Conservation (phyloP, 2,888 invertebrate genomes). For the Gryllus longicercus region DNA sequence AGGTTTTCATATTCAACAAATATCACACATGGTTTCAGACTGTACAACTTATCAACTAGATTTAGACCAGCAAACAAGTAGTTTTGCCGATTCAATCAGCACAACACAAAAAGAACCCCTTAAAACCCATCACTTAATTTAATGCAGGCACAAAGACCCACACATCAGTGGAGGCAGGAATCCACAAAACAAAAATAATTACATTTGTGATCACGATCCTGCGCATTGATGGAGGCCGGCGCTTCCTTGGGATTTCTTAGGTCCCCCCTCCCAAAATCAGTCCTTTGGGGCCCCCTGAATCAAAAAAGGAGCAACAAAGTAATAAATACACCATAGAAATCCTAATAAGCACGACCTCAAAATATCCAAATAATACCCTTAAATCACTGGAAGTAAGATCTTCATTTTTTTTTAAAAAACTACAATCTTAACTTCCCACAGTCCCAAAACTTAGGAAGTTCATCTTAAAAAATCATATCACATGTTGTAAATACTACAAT, state of each 20-base stretch:
- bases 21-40: constrained; percentile 24
- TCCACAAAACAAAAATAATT: not conserved
- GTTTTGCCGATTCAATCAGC: constrained; percentile 19
- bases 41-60: constrained; percentile 19
- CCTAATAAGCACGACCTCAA: no score
- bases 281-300: not conserved
- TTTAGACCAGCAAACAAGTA: constrained; percentile 5
- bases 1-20: constrained; percentile 26
- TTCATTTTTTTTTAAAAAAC: no score
- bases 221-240: constrained; percentile 5
- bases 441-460: no score
- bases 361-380: no score
- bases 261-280: not conserved
- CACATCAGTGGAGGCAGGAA: not conserved
- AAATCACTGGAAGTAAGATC: no score
- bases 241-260: not conserved
- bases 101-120: not conserved
- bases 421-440: no score
- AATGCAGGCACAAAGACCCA: not conserved
- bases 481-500: no score
- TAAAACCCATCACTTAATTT: not conserved
- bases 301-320: not conserved
- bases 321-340: not conserved
- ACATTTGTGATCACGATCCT: not conserved
- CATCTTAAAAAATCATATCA: no score